Percentiles rank a stretch among this genome's conserved stretches.
phyloP scores from a whole-genome alignment of 2,888 invertebrate genomes.

The Plusia festucae region DNA sequence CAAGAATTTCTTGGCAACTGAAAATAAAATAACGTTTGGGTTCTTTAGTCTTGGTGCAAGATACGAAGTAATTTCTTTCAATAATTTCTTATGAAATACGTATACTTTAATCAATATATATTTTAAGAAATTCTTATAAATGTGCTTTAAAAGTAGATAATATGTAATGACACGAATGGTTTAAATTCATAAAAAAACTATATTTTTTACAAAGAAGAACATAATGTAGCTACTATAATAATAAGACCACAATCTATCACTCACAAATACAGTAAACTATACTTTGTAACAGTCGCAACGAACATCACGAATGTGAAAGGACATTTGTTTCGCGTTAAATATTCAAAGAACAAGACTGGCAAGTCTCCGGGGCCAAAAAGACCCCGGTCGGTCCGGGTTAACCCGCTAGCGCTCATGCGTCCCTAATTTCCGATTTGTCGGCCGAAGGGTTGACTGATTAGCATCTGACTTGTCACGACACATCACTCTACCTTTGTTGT shows the following conservation, averaged over 20 bases:
- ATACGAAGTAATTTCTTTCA: too few relatives aligned
- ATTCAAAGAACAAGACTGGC: slow-evolving; percentile 86
- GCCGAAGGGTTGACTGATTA: slow-evolving; percentile 88
- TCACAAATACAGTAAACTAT: slow-evolving; percentile 13
- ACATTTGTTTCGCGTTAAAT: slow-evolving; percentile 82
- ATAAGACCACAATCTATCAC: neutral
- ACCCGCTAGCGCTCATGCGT: slow-evolving; percentile 87
- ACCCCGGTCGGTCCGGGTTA: slow-evolving; percentile 76
- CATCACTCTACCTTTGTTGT: slow-evolving; percentile 78
- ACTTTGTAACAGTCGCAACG: slow-evolving; percentile 39
- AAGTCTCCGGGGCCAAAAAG: slow-evolving; percentile 79
- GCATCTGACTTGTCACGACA: slow-evolving; percentile 86
- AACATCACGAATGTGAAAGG: slow-evolving; percentile 68
- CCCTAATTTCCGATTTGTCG: slow-evolving; percentile 89
- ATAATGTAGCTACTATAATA: neutral
- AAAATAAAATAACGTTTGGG: too few relatives aligned
- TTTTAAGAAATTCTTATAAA: too few relatives aligned
- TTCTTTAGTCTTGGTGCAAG: too few relatives aligned
- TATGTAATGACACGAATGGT: too few relatives aligned
- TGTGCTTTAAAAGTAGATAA: too few relatives aligned
- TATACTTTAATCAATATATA: too few relatives aligned
- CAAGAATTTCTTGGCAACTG: too few relatives aligned
- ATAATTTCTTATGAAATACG: too few relatives aligned
- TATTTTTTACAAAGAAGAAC: neutral
- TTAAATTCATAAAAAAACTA: too few relatives aligned